Evolutionary conservation across 2,888 invertebrate genomes (phyloP), one percentile per base, ranked within the genome.

Genomic region (Spisula subtruncata): DNA sequence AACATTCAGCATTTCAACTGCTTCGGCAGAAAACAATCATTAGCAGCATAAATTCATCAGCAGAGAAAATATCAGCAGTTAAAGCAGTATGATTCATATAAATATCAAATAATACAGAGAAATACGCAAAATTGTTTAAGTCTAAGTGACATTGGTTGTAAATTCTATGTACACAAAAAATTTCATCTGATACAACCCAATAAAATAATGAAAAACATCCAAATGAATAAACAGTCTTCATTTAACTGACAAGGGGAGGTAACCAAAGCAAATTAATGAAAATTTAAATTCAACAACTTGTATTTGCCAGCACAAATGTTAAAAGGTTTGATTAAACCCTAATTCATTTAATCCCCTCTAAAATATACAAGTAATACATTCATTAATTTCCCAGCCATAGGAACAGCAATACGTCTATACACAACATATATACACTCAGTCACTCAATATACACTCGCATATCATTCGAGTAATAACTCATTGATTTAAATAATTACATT

Each of bases 281-380:
- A n/a, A 60, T n/a, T n/a, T 66, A 66, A 66, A 66, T 66, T n/a
- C n/a, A 66, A 66, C 60, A 66, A 25, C 60, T n/a, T 0, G 60
- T n/a, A 25, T 66, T n/a, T 25, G 60, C 16, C 51, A 51, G 51
- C 14, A 51, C 14, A n/a, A n/a, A n/a, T n/a, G n/a, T n/a, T n/a
- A n/a, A n/a, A 2, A 41, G 4, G 14, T 51, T 51, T 25, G 25
- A 25, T 25, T 66, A n/a, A 10, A 66, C 1, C 25, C 60, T 25
- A 66, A 25, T 51, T 25, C 60, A 66, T 25, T 66, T 25, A 10
- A 12, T 66, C 60, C 25, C 0, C 1, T 66, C n/a, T 25, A 66
- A 10, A 66, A 10, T 66, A 66, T 66, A n/a, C n/a, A 60, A 8
- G n/a, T 60, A 1, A n/a, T 20, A 12, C n/a, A 66, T 12, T 56